These are phyloP conservation scores for Pachyramphus minor DNA, from an alignment of 2,113 vertebrate genomes.

Conservation along the genomic window DNA sequence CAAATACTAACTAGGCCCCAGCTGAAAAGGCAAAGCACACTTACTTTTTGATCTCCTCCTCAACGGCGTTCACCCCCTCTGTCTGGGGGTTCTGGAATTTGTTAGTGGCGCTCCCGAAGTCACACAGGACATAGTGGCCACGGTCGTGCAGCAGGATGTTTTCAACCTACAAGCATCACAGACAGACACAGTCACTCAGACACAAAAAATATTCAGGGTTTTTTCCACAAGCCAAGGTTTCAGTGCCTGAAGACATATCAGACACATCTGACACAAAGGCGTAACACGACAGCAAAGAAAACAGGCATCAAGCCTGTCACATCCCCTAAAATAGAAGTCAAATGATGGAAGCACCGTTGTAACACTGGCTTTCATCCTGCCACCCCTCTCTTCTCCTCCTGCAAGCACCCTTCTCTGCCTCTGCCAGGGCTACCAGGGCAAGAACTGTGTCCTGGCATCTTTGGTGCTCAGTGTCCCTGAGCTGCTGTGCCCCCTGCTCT, in stretches of 20 bases:
- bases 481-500: neutral
- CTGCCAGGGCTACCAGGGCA: neutral
- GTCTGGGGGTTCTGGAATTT: conserved; percentile 91
- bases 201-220: neutral
- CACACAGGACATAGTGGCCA: conserved; percentile 96
- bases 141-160: conserved; percentile 97
- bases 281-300: neutral
- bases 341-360: neutral
- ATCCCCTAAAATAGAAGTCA: neutral
- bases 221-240: neutral
- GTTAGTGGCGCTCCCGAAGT: conserved; percentile 96
- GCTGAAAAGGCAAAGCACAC: neutral
- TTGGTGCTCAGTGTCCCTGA: neutral
- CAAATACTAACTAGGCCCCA: rapidly evolving
- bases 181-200: neutral
- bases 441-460: neutral
- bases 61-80: conserved; percentile 88
- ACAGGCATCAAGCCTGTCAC: neutral
- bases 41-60: conserved; percentile 99
- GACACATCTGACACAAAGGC: neutral
- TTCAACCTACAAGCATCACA: conserved; percentile 83
- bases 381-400: neutral
- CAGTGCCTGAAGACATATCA: neutral
- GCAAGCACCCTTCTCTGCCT: neutral
- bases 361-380: neutral